Percentiles rank a stretch among this genome's conserved stretches.
phyloP scores from a whole-genome alignment of 2,888 invertebrate genomes.

The Terebella lapidaria region DNA sequence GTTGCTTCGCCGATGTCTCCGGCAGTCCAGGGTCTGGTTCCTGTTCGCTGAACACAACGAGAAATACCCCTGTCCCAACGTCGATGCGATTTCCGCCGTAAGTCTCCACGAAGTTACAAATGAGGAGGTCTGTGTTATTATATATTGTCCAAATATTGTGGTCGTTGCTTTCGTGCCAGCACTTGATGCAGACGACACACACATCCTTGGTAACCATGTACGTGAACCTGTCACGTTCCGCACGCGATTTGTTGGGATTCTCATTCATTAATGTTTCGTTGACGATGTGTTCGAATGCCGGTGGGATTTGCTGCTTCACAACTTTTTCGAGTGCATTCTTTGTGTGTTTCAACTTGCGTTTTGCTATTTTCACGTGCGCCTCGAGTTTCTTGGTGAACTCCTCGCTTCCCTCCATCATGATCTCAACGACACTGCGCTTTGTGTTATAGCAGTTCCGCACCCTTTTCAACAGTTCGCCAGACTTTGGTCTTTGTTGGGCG shows the following conservation, averaged over 20 bases:
- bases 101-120: not conserved
- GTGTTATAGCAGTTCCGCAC: constrained; percentile 27
- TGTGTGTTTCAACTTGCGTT: constrained; percentile 1
- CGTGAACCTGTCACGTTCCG: not conserved
- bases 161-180: not conserved
- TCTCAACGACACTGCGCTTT: constrained; percentile 36
- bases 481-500: constrained; percentile 31
- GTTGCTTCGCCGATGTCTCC: not conserved
- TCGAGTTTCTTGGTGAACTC: constrained; percentile 36
- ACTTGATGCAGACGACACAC: not conserved
- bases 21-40: not conserved
- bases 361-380: constrained; percentile 26
- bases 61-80: not conserved
- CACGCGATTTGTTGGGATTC: not conserved
- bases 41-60: constrained; percentile 1
- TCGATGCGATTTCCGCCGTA: constrained; percentile 2
- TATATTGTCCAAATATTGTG: not conserved
- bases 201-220: not conserved
- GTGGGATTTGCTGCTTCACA: not conserved
- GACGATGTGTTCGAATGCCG: not conserved
- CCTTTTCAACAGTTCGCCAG: constrained; percentile 30
- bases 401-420: constrained; percentile 44
- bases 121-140: not conserved
- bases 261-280: not conserved
- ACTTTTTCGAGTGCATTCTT: not conserved